Percentiles rank a stretch among this genome's conserved stretches.
These are phyloP conservation scores for Meteorus colon DNA, from an alignment of 2,888 invertebrate genomes.

Conservation along the genomic window DNA sequence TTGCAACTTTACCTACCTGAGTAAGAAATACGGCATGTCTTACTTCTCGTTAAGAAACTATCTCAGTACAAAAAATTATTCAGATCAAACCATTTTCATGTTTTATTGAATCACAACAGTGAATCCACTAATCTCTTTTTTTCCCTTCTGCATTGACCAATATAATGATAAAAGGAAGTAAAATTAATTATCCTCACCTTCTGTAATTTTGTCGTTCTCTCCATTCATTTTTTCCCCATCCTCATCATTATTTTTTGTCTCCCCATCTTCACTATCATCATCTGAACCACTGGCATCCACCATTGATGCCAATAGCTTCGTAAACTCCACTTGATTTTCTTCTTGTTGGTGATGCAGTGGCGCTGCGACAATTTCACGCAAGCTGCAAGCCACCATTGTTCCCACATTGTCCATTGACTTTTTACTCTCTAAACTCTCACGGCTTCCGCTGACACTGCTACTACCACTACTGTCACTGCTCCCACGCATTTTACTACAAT, in stretches of 20 bases:
- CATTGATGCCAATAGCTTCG: conserved; percentile 67
- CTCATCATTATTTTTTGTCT: conserved; percentile 52
- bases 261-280: conserved; percentile 59
- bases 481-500: conserved; percentile 35
- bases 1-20: too few relatives aligned
- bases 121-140: too few relatives aligned
- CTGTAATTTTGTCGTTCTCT: conserved; percentile 1
- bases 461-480: conserved; percentile 43
- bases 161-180: neutral
- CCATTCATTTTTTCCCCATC: conserved; percentile 51
- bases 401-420: conserved; percentile 47
- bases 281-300: conserved; percentile 62
- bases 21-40: too few relatives aligned
- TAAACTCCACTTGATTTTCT: conserved; percentile 69
- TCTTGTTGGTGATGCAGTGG: conserved; percentile 53
- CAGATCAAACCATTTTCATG: too few relatives aligned
- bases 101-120: too few relatives aligned
- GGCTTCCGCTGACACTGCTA: conserved; percentile 37
- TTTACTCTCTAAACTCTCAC: conserved; percentile 31
- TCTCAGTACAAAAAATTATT: too few relatives aligned
- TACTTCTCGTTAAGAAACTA: too few relatives aligned
- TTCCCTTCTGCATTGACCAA: too few relatives aligned
- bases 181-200: conserved; percentile 16
- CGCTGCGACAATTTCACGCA: conserved; percentile 32
- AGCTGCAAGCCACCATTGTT: conserved; percentile 26